phyloP scores from a whole-genome alignment of 2,888 invertebrate genomes.

The Tuberolachnus salignus region DNA sequence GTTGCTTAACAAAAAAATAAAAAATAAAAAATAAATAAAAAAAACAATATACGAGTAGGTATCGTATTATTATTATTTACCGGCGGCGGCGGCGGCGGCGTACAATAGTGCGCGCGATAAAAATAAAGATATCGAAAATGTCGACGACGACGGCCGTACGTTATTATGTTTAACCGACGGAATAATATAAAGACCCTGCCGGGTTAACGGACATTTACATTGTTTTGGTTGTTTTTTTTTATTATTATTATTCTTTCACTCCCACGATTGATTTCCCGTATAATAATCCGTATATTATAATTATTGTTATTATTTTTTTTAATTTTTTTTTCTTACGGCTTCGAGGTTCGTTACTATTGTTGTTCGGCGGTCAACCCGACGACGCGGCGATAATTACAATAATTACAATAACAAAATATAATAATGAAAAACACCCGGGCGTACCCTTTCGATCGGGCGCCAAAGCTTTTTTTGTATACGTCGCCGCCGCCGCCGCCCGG shows the following conservation, averaged over 20 bases:
- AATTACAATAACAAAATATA: too few relatives aligned
- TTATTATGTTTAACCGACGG: background rate
- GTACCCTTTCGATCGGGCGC: background rate
- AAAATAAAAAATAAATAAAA: too few relatives aligned
- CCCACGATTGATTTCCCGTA: slow-evolving; percentile 12
- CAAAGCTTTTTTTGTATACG: slow-evolving; percentile 15
- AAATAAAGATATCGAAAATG: background rate
- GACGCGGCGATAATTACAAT: too few relatives aligned
- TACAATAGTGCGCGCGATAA: background rate
- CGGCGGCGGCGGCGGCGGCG: too few relatives aligned
- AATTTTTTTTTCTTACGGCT: too few relatives aligned
- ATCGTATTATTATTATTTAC: too few relatives aligned
- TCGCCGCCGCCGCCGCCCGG: background rate
- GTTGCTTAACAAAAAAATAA: too few relatives aligned
- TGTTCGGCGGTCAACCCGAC: too few relatives aligned
- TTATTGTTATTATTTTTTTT: too few relatives aligned
- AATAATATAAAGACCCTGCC: slow-evolving; percentile 41
- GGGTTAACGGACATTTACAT: slow-evolving; percentile 39
- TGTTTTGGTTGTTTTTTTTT: slow-evolving; percentile 19
- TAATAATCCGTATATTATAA: background rate
- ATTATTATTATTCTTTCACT: background rate
- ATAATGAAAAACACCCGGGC: too few relatives aligned
- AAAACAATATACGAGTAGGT: too few relatives aligned
- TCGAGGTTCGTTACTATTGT: background rate
- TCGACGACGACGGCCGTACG: background rate